Evolutionary conservation across 2,113 vertebrate species (phyloP).

Genomic region (Sardina pilchardus): DNA sequence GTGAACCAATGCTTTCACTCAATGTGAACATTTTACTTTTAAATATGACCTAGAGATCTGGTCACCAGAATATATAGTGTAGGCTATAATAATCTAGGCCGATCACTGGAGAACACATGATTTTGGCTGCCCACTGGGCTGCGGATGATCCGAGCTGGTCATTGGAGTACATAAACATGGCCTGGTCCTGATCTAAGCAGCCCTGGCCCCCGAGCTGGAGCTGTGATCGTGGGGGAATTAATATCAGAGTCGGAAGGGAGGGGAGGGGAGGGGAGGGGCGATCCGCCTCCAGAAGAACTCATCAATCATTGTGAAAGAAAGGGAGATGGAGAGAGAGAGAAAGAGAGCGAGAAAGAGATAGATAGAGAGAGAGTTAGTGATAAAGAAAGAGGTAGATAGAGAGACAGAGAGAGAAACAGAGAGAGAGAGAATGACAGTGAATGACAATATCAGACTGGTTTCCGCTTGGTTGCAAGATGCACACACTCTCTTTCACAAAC

Average conservation of each 20-base stretch:
- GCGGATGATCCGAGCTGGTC: no score
- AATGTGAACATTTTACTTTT: no score
- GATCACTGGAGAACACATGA: no score
- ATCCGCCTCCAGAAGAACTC: slow-evolving; percentile 22
- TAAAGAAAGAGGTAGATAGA: neutral
- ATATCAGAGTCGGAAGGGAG: slow-evolving; percentile 29
- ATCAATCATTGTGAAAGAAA: slow-evolving; percentile 34
- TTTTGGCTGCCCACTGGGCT: no score
- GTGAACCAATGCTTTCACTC: no score
- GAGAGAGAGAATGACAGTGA: neutral
- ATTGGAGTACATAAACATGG: neutral
- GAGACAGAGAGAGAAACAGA: slow-evolving; percentile 5
- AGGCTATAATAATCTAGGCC: no score
- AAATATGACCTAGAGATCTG: no score
- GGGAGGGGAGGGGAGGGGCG: neutral
- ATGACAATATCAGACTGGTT: slow-evolving; percentile 18
- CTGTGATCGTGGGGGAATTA: slow-evolving; percentile 17
- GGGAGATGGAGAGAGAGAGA: neutral
- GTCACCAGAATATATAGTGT: no score
- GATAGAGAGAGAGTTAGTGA: neutral
- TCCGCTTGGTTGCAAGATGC: neutral
- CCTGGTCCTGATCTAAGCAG: neutral
- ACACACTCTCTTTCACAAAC: neutral
- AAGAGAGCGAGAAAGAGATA: neutral
- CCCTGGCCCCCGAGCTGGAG: neutral